Evolutionary conservation across 2,888 invertebrate genomes (phyloP).

Genomic region (Drosophila fungiperda): DNA sequence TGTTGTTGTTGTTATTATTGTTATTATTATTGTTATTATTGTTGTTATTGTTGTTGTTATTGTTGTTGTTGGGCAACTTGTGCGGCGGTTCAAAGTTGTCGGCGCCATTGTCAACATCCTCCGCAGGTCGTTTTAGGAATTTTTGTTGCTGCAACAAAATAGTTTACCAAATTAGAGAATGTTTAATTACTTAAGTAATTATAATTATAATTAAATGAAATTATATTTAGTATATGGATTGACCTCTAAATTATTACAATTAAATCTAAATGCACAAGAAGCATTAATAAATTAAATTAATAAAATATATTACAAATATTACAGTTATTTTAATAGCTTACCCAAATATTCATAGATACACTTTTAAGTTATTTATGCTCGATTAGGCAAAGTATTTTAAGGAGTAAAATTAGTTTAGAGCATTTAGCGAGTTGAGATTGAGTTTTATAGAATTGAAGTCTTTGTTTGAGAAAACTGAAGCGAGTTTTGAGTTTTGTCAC

Average conservation of each 20-base stretch:
- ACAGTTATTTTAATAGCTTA: constrained; percentile 59
- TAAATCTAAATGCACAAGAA: no score
- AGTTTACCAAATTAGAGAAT: constrained; percentile 8
- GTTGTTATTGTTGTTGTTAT: constrained; percentile 69
- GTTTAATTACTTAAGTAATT: background rate
- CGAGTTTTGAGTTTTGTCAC: constrained; percentile 38
- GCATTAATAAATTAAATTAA: background rate
- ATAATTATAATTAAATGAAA: no score
- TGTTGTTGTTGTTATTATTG: constrained; percentile 36
- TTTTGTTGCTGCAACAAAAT: constrained; percentile 91
- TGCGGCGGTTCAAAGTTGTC: constrained; percentile 89
- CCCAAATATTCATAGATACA: constrained; percentile 85
- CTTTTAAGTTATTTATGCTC: constrained; percentile 46
- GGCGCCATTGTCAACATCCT: constrained; percentile 86
- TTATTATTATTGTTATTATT: constrained; percentile 51
- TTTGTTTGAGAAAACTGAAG: constrained; percentile 26
- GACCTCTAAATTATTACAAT: no score
- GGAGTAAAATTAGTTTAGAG: constrained; percentile 31
- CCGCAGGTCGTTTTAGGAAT: constrained; percentile 91
- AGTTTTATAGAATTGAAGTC: constrained; percentile 20
- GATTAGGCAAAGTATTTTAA: constrained; percentile 49
- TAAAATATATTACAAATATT: background rate
- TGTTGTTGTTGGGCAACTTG: constrained; percentile 87
- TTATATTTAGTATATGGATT: no score
- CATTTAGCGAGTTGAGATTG: constrained; percentile 28